These are phyloP conservation scores for Cynocephalus volans DNA, from an alignment of 2,113 vertebrate genomes.

Conservation along the genomic window DNA sequence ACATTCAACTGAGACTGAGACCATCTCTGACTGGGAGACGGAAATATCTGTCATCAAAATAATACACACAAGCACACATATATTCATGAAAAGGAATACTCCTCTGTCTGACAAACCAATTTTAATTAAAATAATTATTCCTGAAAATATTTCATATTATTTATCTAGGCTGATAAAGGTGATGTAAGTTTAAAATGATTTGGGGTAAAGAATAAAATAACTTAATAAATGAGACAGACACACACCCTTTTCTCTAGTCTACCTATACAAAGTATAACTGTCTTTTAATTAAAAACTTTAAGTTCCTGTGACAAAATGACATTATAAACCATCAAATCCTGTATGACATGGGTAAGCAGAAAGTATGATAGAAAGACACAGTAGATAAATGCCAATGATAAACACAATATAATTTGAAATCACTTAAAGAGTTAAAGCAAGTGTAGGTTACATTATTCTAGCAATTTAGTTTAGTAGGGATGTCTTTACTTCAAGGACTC, in stretches of 20 bases:
- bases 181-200: background rate
- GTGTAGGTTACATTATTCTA: constrained; percentile 14
- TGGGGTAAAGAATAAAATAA: background rate
- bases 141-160: background rate
- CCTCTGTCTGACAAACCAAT: background rate
- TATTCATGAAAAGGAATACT: background rate
- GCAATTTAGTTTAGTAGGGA: background rate
- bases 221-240: background rate
- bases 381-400: background rate
- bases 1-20: background rate
- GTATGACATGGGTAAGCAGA: background rate
- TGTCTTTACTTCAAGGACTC: background rate
- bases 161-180: background rate
- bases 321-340: constrained; percentile 42
- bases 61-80: background rate
- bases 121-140: background rate
- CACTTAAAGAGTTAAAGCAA: background rate
- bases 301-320: constrained; percentile 35
- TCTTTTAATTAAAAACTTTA: background rate
- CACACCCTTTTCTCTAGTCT: background rate
- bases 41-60: background rate
- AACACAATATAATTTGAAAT: background rate
- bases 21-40: background rate
- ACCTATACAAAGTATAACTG: background rate
- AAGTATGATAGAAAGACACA: background rate